Percentiles rank a stretch among this genome's conserved stretches.
Evolutionary conservation across 2,888 invertebrate species (phyloP).

Genomic region (Thera britannica): DNA sequence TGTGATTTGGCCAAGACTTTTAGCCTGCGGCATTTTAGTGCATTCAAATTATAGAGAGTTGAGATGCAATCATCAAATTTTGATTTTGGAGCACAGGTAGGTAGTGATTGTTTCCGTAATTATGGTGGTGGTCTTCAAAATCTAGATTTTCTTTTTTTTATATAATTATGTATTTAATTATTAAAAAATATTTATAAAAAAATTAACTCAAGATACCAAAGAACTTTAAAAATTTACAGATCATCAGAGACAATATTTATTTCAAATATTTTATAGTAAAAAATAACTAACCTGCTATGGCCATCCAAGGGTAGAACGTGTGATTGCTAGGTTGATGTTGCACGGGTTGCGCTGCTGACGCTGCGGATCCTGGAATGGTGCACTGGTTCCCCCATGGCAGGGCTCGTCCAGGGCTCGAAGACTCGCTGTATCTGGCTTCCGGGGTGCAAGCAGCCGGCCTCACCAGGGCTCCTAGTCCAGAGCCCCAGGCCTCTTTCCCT

Average conservation of each 20-base stretch:
- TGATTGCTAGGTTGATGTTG: conserved; percentile 96
- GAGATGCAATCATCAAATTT: conserved; percentile 33
- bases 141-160: no score
- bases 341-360: conserved; percentile 92
- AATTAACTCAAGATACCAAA: no score
- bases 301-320: conserved; percentile 99
- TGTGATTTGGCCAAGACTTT: conserved; percentile 33
- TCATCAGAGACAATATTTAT: no score
- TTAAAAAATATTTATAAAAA: no score
- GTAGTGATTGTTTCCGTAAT: not conserved
- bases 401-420: conserved; percentile 91
- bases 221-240: no score
- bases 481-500: conserved; percentile 89
- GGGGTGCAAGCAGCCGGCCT: conserved; percentile 96
- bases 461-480: conserved; percentile 88
- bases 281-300: conserved; percentile 95
- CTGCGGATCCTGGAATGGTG: conserved; percentile 92
- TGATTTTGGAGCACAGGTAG: conserved; percentile 30
- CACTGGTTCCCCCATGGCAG: conserved; percentile 95
- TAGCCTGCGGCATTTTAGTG: conserved; percentile 70
- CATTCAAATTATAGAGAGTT: conserved; percentile 40
- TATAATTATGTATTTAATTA: no score
- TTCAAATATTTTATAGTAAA: not conserved
- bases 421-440: conserved; percentile 93
- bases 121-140: not conserved